Conservation (phyloP, 2,797 vertebrate species). For the Rhinella marina region DNA sequence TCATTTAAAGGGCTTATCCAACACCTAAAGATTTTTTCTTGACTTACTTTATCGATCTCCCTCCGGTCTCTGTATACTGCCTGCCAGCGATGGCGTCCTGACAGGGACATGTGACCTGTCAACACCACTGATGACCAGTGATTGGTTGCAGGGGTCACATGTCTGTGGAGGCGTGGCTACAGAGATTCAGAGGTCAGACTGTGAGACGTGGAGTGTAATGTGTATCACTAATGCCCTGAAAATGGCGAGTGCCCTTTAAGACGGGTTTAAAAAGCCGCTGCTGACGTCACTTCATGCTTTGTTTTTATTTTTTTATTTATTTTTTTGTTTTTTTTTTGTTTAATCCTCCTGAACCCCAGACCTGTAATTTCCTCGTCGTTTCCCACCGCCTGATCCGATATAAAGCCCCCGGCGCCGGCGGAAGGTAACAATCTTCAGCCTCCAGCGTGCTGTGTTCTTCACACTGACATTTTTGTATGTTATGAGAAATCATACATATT, state of each 20-base stretch:
- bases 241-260: neutral
- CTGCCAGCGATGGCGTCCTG: no score
- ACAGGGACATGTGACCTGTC: no score
- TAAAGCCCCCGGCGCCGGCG: neutral
- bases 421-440: conserved; percentile 33
- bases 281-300: conserved; percentile 8
- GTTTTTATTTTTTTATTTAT: neutral
- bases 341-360: conserved; percentile 9
- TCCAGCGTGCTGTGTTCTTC: conserved; percentile 30
- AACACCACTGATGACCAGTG: no score
- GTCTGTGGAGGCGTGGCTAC: no score
- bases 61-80: no score
- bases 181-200: no score
- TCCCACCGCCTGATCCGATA: neutral
- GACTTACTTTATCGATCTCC: no score
- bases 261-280: neutral
- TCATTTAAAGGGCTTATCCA: no score
- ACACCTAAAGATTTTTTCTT: no score
- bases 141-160: no score
- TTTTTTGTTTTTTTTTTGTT: neutral
- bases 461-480: conserved; percentile 44
- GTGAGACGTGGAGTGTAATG: no score
- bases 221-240: no score
- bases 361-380: conserved; percentile 4
- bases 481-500: conserved; percentile 53